Evolutionary conservation across 2,113 vertebrate genomes (phyloP), one percentile per base, ranked within the genome.

Genomic region (Epinephelus cyanopodus): DNA sequence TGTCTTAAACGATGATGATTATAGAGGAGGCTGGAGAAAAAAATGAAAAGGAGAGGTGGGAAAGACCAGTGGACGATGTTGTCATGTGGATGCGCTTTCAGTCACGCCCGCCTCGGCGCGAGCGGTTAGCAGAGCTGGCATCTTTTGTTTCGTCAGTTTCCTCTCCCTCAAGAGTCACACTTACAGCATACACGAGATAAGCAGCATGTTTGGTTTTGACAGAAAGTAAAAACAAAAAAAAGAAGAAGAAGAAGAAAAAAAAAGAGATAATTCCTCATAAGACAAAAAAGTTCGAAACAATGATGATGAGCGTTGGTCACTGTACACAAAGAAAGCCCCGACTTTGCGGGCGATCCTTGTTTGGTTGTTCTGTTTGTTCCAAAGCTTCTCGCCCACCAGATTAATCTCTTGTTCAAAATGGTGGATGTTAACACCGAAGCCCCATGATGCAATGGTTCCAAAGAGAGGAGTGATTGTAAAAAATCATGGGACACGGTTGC

Each of bases 171-270:
- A 75, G 75, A 88, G 88, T 88, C 92, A 90, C 91, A 92, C 68
- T 73, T 92, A 93, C 94, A 93, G 93, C 92, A 93, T 90, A 93
- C 93, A 93, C 73, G 50, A 93, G 89, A 92, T 89, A 95, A 96
- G 95, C 95, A 96, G 95, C 94, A 95, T 92, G 94, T 95, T 95
- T 94, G 93, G 94, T 95, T 93, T 92, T 65, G 84, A 94, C 90
- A 89, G 88, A 87, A 92, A 84, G 79, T 62, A 75, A 82, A 68
- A 74, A 25, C 19, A 58, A 58, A 79, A 76, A 76, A 54, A 65
- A 56, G 50, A 73, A 48, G 54, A 47, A 17, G 50, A 25, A 23
- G 57, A 58, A 79, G 74, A 58, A 65, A 56, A 53, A 73, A 48
- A 56, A 39, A 18, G 50, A 62, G 50, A 62, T 66, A 83, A 85